phyloP scores from a whole-genome alignment of 1,140 invertebrate species.

The Bombus terrestris region DNA sequence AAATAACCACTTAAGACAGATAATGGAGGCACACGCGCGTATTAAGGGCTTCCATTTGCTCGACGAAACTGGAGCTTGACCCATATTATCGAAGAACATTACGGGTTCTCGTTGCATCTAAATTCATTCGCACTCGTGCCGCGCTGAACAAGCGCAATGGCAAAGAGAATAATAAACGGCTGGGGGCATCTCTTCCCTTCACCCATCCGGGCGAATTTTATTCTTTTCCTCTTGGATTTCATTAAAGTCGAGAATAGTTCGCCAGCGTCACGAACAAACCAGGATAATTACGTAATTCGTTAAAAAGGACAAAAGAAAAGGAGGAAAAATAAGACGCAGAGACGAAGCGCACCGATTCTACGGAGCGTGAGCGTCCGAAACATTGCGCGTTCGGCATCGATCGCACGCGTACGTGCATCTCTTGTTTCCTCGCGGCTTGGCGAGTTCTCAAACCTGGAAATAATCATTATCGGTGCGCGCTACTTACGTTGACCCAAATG shows the following conservation, averaged over 20 bases:
- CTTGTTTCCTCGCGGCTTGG: no score
- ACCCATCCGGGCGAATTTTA: background rate
- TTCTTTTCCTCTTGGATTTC: slow-evolving; percentile 35
- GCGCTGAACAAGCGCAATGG: slow-evolving; percentile 6
- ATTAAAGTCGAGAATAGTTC: slow-evolving; percentile 38
- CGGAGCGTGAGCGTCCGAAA: no score
- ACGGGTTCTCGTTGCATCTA: slow-evolving; percentile 30
- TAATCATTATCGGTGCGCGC: slow-evolving; percentile 16
- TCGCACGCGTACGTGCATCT: background rate
- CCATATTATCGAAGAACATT: slow-evolving; percentile 39
- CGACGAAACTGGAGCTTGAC: slow-evolving; percentile 4
- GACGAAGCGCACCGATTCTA: no score
- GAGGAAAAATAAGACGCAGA: background rate
- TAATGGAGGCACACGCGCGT: slow-evolving; percentile 20
- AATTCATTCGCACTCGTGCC: slow-evolving; percentile 33
- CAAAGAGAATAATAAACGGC: slow-evolving; percentile 45
- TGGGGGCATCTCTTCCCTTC: background rate
- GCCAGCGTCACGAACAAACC: background rate
- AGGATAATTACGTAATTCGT: slow-evolving; percentile 41
- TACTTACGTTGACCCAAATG: background rate
- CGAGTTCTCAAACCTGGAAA: background rate
- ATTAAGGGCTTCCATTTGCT: background rate
- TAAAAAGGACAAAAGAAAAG: background rate
- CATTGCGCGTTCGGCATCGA: background rate
- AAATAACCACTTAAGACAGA: slow-evolving; percentile 34